Evolutionary conservation across 2,888 invertebrate species (phyloP).

Genomic region (Cosmia trapezina): DNA sequence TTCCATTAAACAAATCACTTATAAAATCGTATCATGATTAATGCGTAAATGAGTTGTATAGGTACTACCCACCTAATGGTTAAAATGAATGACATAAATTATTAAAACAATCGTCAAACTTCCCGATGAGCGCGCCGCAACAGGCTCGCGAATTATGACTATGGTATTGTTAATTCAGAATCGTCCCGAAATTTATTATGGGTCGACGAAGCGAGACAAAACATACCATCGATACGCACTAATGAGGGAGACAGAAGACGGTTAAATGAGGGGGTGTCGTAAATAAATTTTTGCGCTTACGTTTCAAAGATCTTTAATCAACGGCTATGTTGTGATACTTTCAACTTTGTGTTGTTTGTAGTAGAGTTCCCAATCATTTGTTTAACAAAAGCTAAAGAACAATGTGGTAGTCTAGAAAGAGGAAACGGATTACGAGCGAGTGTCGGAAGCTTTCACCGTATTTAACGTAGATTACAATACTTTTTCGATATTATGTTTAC

Average conservation of each 20-base stretch:
- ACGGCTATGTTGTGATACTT: conserved; percentile 53
- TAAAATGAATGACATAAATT: conserved; percentile 67
- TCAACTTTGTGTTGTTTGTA: conserved; percentile 41
- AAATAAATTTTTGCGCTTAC: conserved; percentile 83
- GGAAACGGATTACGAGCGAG: conserved; percentile 81
- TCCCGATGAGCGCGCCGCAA: conserved; percentile 76
- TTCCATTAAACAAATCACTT: neutral
- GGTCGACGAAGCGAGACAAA: conserved; percentile 74
- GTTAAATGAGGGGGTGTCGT: conserved; percentile 86
- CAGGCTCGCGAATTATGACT: conserved; percentile 83
- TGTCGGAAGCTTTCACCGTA: conserved; percentile 81
- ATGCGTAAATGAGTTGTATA: conserved; percentile 27
- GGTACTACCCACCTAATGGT: conserved; percentile 53
- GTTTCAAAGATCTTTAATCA: conserved; percentile 80
- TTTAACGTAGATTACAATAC: conserved; percentile 80
- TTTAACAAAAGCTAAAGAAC: conserved; percentile 68
- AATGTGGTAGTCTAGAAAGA: conserved; percentile 78
- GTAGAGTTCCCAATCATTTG: conserved; percentile 68
- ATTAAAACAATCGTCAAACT: conserved; percentile 74
- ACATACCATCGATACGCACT: conserved; percentile 60
- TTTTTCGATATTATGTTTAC: conserved; percentile 69
- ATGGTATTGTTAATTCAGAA: conserved; percentile 85
- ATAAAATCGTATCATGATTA: neutral
- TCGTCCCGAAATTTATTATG: conserved; percentile 84
- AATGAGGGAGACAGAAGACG: conserved; percentile 75